Evolutionary conservation across 2,888 invertebrate genomes (phyloP).

Genomic region (Cerastoderma edule): DNA sequence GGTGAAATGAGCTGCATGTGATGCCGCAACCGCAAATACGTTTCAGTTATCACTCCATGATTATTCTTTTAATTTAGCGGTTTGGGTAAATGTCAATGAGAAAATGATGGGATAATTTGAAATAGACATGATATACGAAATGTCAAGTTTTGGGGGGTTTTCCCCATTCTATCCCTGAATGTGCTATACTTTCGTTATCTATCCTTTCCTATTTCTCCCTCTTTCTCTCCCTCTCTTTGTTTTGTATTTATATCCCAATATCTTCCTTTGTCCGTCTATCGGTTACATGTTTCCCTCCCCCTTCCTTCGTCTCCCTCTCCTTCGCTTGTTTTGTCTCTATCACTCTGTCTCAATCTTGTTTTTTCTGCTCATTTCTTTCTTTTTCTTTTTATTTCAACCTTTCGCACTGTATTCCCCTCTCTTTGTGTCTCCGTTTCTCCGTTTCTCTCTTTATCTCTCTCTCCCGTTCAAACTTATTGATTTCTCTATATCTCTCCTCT

Average conservation of each 20-base stretch:
- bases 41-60: too few relatives aligned
- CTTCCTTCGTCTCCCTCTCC: background rate
- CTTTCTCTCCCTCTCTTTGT: background rate
- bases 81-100: too few relatives aligned
- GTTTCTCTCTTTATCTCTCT: background rate
- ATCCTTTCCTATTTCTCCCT: background rate
- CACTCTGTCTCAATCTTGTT: background rate
- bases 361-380: background rate
- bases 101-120: too few relatives aligned
- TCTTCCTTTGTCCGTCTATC: background rate
- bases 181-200: background rate
- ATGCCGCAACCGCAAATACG: too few relatives aligned
- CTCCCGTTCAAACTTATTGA: too few relatives aligned
- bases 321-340: background rate
- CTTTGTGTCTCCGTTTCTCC: background rate
- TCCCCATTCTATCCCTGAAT: too few relatives aligned
- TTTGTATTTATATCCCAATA: background rate
- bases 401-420: background rate
- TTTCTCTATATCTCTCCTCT: too few relatives aligned
- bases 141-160: too few relatives aligned
- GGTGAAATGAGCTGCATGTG: too few relatives aligned
- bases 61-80: too few relatives aligned
- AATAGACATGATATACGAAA: too few relatives aligned
- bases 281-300: too few relatives aligned
- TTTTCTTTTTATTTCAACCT: background rate